A percentile compares a stretch with the other conserved stretches of the same genome.
phyloP scores from a whole-genome alignment of 2,113 vertebrate species.

The Pongo abelii region DNA sequence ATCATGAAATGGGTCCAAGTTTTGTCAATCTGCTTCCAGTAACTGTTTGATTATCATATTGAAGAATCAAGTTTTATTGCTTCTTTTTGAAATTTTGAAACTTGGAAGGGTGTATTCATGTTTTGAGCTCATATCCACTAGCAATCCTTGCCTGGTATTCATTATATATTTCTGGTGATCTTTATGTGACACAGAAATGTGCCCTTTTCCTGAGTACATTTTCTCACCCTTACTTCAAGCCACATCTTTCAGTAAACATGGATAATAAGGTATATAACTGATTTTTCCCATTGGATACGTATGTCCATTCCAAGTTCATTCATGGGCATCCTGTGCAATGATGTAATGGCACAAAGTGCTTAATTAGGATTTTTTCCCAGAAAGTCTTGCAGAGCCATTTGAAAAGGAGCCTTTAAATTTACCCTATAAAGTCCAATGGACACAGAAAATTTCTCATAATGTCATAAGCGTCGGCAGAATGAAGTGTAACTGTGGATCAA shows the following conservation, averaged over 20 bases:
- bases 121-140: neutral
- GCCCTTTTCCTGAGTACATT: neutral
- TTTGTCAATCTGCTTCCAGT: neutral
- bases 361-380: neutral
- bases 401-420: neutral
- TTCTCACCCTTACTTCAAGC: neutral
- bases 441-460: neutral
- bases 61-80: neutral
- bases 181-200: neutral
- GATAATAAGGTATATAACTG: neutral
- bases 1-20: neutral
- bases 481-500: neutral
- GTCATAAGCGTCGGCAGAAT: neutral
- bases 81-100: neutral
- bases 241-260: neutral
- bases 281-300: neutral
- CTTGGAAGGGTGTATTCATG: neutral
- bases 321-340: neutral
- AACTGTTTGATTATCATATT: neutral
- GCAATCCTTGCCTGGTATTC: neutral
- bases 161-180: neutral
- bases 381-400: neutral
- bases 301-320: neutral
- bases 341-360: neutral
- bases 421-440: neutral